phyloP scores from a whole-genome alignment of 2,888 invertebrate genomes.

The Acheta domesticus region DNA sequence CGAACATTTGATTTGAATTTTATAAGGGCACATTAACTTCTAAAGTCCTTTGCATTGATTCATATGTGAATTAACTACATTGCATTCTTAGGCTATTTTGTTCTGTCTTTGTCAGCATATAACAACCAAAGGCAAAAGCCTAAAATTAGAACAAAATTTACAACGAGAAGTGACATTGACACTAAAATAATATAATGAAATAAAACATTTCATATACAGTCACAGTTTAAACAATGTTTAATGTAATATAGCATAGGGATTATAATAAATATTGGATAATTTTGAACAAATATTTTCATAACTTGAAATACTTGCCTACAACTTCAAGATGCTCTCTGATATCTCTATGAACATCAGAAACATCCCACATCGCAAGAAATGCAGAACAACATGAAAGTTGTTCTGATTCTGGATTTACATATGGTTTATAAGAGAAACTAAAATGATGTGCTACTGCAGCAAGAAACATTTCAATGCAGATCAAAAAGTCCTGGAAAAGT shows the following conservation, averaged over 20 bases:
- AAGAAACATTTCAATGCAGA: conserved; percentile 97
- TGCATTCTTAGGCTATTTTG: too few relatives aligned
- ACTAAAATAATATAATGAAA: too few relatives aligned
- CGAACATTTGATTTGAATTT: too few relatives aligned
- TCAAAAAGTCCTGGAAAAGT: conserved; percentile 78
- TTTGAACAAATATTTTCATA: neutral
- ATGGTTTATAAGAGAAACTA: conserved; percentile 91
- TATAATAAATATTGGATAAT: neutral
- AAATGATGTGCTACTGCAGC: conserved; percentile 94
- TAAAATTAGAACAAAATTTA: too few relatives aligned
- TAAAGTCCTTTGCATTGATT: too few relatives aligned
- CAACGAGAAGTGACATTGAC: too few relatives aligned
- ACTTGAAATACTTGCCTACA: conserved; percentile 59
- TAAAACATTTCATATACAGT: too few relatives aligned
- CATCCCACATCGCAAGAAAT: conserved; percentile 91
- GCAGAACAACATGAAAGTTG: conserved; percentile 65
- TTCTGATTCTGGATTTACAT: conserved; percentile 51
- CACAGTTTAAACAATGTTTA: too few relatives aligned
- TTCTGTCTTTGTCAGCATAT: too few relatives aligned
- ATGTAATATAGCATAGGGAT: neutral
- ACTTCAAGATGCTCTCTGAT: conserved; percentile 90
- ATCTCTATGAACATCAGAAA: conserved; percentile 92
- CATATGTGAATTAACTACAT: too few relatives aligned
- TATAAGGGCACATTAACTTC: too few relatives aligned
- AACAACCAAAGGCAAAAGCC: too few relatives aligned